phyloP scores from a whole-genome alignment of 2,888 invertebrate species.

The Drymonia ruficornis region DNA sequence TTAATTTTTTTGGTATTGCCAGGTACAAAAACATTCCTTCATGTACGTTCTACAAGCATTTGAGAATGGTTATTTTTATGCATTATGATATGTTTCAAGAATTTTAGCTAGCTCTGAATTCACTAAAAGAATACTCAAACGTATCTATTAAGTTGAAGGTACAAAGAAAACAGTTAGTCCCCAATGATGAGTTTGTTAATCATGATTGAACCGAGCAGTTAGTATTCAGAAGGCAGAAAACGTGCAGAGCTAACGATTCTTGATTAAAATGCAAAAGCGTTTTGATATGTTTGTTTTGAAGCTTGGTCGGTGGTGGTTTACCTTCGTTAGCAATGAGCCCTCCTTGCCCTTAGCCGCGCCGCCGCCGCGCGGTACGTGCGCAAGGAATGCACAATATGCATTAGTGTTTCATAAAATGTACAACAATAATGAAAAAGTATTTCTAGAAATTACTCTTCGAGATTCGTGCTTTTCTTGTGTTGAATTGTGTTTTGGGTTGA shows the following conservation, averaged over 20 bases:
- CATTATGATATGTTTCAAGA: too few species aligned
- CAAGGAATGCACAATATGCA: constrained; percentile 68
- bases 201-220: neutral
- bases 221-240: neutral
- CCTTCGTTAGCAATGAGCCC: constrained; percentile 83
- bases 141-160: too few species aligned
- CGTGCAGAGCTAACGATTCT: neutral
- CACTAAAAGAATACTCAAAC: too few species aligned
- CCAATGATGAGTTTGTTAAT: neutral
- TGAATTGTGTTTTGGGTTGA: too few species aligned
- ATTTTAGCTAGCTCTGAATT: too few species aligned
- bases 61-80: too few species aligned
- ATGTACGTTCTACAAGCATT: too few species aligned
- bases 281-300: neutral
- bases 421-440: constrained; percentile 19
- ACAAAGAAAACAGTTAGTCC: too few species aligned
- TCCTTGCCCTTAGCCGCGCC: constrained; percentile 68
- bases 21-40: too few species aligned
- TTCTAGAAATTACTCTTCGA: neutral
- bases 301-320: constrained; percentile 43
- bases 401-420: constrained; percentile 57
- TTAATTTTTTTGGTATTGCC: neutral
- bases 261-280: neutral
- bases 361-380: constrained; percentile 59
- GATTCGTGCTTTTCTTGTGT: neutral